Percentiles rank a stretch among this genome's conserved stretches.
These are phyloP conservation scores for Ptilorrhoa leucosticta DNA, from an alignment of 2,113 vertebrate genomes.

Conservation along the genomic window DNA sequence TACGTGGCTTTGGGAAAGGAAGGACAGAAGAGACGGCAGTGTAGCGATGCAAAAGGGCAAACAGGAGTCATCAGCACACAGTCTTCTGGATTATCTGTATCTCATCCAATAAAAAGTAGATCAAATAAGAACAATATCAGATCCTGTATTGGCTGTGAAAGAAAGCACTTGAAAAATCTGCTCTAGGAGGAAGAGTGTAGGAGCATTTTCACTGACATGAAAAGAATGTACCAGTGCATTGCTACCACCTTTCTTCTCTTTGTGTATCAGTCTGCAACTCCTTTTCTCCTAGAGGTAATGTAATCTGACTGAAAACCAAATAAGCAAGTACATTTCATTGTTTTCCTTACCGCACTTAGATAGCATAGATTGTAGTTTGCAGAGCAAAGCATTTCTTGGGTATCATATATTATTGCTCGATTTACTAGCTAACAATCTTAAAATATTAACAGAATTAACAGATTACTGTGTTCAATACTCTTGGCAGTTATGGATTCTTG, in stretches of 20 bases:
- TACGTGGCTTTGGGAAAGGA: neutral
- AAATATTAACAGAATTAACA: neutral
- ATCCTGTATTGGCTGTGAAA: neutral
- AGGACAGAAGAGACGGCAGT: neutral
- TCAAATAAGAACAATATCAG: neutral
- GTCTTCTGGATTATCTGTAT: neutral
- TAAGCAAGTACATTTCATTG: neutral
- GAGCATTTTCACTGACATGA: neutral
- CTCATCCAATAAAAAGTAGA: neutral
- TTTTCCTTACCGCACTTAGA: neutral
- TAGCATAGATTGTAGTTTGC: neutral
- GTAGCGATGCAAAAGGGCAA: neutral
- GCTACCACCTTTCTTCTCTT: neutral
- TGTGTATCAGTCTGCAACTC: neutral
- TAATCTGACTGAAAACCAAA: neutral
- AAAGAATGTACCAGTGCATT: neutral
- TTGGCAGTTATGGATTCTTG: neutral
- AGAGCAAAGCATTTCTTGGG: neutral
- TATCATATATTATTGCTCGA: rapidly evolving
- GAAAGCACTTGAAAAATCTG: neutral
- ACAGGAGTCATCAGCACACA: neutral
- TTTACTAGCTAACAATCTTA: neutral
- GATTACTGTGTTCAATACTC: neutral
- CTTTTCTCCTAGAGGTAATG: neutral
- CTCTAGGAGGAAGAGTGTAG: neutral